Base-by-base conservation (phyloP, 2,797 vertebrate species). In the Schizopygopsis pylzovi region DNA sequence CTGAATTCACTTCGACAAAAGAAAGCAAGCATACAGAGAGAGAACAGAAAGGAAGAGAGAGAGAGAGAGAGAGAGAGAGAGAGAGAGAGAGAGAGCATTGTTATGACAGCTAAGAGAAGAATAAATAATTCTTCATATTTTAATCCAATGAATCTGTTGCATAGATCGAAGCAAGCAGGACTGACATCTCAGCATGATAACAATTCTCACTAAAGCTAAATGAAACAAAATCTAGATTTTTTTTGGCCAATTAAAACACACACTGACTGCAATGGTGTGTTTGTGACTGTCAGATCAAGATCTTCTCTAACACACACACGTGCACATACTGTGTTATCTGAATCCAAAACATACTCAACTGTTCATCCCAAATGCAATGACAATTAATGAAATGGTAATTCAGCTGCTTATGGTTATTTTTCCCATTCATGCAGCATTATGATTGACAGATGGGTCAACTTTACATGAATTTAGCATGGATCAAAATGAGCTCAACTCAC, bases 91-190 rank as follows among this genome's bases (percentile, higher is more conserved):
- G 37, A 85, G 78, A 79, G 82, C 54, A 73, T 79, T 79, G 70
- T 49, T 28, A 83, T 52, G 79, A 86, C 65, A 87, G 59, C 54
- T 75, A 59, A 49, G 56, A 81, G 81, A 85, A 85, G 63, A 81
- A 90, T 88, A 82, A 86, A 87, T 84, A 88, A 89, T 81, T 85
- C 41, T 86, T 82, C n/a, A 82, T 88, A 86, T 73, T 88, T 86
- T 91, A 91, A 92, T 88, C 81, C 90, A 90, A 93, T 83, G 90
- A 92, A 90, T 94, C 93, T 94, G 94, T 96, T 96, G 95, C 95
- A 96, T 95, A 95, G 95, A 93, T 95, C 86, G 91, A 96, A 95
- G 94, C 94, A 94, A 96, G 95, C 94, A 94, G 93, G 92, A 93
- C 91, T 85, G 88, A 90, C 84, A 87, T 85, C 88, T 91, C 87